These are phyloP conservation scores for Heliconius nattereri DNA, from an alignment of 1,140 invertebrate species.

Conservation along the genomic window DNA sequence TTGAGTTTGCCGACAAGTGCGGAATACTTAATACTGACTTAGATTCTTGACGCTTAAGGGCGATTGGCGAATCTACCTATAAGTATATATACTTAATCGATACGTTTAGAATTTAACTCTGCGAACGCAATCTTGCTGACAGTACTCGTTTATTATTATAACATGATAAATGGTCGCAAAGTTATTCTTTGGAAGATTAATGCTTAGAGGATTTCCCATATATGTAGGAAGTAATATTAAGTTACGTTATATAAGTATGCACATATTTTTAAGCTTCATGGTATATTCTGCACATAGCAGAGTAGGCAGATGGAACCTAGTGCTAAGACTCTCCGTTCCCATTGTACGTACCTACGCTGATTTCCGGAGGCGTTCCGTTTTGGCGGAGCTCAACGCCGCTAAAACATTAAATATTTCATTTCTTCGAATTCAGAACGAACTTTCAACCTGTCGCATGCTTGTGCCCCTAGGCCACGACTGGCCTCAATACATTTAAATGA, in stretches of 20 bases:
- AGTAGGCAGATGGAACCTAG: no score
- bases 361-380: no score
- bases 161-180: neutral
- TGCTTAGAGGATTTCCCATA: neutral
- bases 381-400: no score
- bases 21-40: constrained; percentile 33
- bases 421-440: no score
- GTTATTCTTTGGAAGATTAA: constrained; percentile 17
- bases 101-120: constrained; percentile 21
- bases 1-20: constrained; percentile 18
- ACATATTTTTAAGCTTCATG: no score
- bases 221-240: neutral
- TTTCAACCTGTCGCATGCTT: no score
- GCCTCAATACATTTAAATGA: no score
- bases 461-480: no score
- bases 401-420: no score
- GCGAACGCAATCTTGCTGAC: constrained; percentile 9
- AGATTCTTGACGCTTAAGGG: constrained; percentile 14
- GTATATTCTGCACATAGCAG: no score
- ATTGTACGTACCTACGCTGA: no score
- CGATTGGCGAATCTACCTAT: neutral
- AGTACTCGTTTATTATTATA: constrained; percentile 20
- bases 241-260: neutral
- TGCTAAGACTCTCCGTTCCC: no score
- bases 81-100: neutral